These are phyloP conservation scores for Didymodactylos carnosus DNA, from an alignment of 2,888 invertebrate species.

Conservation along the genomic window DNA sequence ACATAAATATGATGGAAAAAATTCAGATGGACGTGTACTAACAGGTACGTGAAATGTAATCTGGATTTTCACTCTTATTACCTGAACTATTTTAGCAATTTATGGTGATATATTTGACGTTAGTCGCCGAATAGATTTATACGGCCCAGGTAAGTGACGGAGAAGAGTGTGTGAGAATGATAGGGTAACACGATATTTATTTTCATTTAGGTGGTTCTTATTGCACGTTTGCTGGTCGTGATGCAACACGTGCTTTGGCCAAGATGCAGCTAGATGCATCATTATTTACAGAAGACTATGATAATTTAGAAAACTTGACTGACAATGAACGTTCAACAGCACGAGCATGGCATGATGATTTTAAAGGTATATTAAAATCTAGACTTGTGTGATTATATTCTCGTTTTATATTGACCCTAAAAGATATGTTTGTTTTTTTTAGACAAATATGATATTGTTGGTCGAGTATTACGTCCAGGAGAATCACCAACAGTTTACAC, in stretches of 20 bases:
- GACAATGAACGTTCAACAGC: slow-evolving; percentile 45
- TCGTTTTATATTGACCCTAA: not conserved
- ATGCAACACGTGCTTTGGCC: slow-evolving; percentile 79
- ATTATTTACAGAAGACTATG: slow-evolving; percentile 62
- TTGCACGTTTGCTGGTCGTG: slow-evolving; percentile 74
- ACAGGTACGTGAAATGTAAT: too few species aligned
- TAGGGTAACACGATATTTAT: not conserved
- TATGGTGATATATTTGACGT: slow-evolving; percentile 87
- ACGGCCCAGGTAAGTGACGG: slow-evolving; percentile 60
- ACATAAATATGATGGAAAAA: slow-evolving; percentile 60
- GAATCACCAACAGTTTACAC: slow-evolving; percentile 72
- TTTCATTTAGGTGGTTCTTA: slow-evolving; percentile 60
- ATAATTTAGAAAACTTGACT: slow-evolving; percentile 79
- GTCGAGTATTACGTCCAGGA: slow-evolving; percentile 67
- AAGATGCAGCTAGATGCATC: slow-evolving; percentile 55
- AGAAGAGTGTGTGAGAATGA: not conserved
- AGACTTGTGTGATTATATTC: slow-evolving; percentile 5
- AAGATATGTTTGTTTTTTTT: slow-evolving; percentile 26
- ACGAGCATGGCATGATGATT: not conserved
- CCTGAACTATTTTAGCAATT: too few species aligned
- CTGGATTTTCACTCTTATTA: too few species aligned
- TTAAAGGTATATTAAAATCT: too few species aligned
- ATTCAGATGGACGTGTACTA: slow-evolving; percentile 59
- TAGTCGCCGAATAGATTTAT: slow-evolving; percentile 63
- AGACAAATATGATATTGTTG: slow-evolving; percentile 84